A percentile compares a stretch with the other conserved stretches of the same genome.
phyloP scores from a whole-genome alignment of 2,888 invertebrate species.

The Sinelater perroti region DNA sequence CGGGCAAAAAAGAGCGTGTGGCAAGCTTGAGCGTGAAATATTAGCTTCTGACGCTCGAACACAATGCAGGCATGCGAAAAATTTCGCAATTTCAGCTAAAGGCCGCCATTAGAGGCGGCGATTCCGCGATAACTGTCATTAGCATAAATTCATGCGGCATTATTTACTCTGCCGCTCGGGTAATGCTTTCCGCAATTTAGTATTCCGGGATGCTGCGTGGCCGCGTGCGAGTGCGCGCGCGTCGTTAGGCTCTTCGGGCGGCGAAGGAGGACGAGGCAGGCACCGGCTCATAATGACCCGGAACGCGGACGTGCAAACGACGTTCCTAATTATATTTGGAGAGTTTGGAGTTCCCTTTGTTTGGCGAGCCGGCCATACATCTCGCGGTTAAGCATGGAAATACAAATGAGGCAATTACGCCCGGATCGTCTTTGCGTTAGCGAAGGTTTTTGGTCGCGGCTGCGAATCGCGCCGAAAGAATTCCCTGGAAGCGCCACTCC shows the following conservation, averaged over 20 bases:
- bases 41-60: conserved; percentile 34
- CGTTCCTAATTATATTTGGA: conserved; percentile 39
- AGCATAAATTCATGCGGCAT: conserved; percentile 42
- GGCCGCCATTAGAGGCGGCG: conserved; percentile 19
- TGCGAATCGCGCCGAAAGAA: neutral
- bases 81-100: conserved; percentile 30
- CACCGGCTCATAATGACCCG: conserved; percentile 34
- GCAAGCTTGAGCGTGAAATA: conserved; percentile 30
- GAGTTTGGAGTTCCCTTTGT: conserved; percentile 37
- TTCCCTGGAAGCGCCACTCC: neutral
- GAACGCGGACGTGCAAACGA: conserved; percentile 39
- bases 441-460: too few species aligned
- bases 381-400: conserved; percentile 32
- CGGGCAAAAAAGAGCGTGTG: conserved; percentile 30
- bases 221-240: too few species aligned
- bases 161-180: conserved; percentile 44
- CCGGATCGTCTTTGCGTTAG: conserved; percentile 26
- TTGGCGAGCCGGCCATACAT: conserved; percentile 32
- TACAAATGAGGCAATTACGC: conserved; percentile 32
- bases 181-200: conserved; percentile 50
- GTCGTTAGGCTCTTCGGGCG: too few species aligned
- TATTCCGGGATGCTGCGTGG: conserved; percentile 37
- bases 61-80: conserved; percentile 34
- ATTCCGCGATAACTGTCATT: conserved; percentile 30
- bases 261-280: too few species aligned